Conservation (phyloP, 1,140 invertebrate genomes). For the Trypoxylus dichotomus region DNA sequence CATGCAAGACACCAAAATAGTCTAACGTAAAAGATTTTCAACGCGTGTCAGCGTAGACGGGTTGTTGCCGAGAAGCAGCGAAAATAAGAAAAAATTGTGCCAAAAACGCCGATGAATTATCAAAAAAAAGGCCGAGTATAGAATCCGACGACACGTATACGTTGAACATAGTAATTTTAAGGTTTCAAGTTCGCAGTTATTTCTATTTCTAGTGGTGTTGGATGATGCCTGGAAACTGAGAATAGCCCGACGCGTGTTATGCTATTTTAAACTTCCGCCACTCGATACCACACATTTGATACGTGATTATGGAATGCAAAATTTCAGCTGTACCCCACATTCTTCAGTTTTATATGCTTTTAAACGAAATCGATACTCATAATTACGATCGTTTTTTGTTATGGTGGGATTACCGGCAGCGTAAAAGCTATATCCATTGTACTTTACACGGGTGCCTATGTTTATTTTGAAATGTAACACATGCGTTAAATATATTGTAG, state of each 20-base stretch:
- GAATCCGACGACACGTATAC: background rate
- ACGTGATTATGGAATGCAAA: slow-evolving; percentile 32
- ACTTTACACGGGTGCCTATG: background rate
- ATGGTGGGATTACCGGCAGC: background rate
- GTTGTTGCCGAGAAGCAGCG: background rate
- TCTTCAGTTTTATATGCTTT: background rate
- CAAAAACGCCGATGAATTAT: slow-evolving; percentile 3
- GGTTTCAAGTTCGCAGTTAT: slow-evolving; percentile 32
- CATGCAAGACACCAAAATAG: background rate
- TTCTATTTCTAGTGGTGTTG: slow-evolving; percentile 37
- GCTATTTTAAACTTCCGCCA: slow-evolving; percentile 37
- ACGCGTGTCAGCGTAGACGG: background rate
- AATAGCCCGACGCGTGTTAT: slow-evolving; percentile 34
- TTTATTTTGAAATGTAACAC: slow-evolving; percentile 3
- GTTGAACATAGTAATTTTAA: slow-evolving; percentile 11
- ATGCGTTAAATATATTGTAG: background rate
- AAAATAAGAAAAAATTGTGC: background rate
- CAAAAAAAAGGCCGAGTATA: background rate
- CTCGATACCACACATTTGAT: slow-evolving; percentile 35
- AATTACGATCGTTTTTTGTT: background rate
- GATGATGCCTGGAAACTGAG: slow-evolving; percentile 36
- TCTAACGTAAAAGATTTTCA: background rate
- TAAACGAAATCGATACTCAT: background rate
- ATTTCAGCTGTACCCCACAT: slow-evolving; percentile 10
- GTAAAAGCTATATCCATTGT: background rate